phyloP scores from a whole-genome alignment of 2,797 vertebrate genomes.

The Phaenicophaeus curvirostris region DNA sequence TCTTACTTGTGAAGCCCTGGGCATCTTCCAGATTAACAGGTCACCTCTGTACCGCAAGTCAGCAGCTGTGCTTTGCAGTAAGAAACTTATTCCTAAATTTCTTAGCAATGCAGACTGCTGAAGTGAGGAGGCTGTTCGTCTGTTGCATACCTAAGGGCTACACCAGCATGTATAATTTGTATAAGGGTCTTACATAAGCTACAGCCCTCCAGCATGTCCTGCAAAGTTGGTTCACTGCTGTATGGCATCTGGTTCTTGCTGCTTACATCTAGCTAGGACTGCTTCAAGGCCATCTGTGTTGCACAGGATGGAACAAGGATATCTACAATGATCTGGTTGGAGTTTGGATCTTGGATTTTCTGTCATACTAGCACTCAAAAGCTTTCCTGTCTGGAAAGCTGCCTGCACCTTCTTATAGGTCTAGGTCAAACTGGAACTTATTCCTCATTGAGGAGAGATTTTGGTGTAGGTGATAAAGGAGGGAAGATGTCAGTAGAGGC shows the following conservation, averaged over 20 bases:
- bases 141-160: neutral
- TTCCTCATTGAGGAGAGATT: neutral
- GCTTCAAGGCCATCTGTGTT: neutral
- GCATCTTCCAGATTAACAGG: neutral
- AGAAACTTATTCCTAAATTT: neutral
- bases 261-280: neutral
- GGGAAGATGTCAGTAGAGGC: neutral
- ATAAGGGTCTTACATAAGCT: neutral
- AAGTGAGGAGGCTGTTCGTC: neutral
- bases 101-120: neutral
- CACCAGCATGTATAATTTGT: neutral
- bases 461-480: neutral
- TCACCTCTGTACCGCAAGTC: neutral
- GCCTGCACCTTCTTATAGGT: neutral
- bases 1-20: neutral
- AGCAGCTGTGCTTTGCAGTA: neutral
- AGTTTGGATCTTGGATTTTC: neutral
- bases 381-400: neutral
- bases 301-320: neutral
- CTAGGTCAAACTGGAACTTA: neutral
- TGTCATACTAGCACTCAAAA: neutral
- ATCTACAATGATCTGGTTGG: neutral
- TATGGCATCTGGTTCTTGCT: neutral
- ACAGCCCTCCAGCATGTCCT: neutral
- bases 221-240: neutral